Evolutionary conservation across 2,888 invertebrate genomes (phyloP).

Genomic region (Euclidia mi): DNA sequence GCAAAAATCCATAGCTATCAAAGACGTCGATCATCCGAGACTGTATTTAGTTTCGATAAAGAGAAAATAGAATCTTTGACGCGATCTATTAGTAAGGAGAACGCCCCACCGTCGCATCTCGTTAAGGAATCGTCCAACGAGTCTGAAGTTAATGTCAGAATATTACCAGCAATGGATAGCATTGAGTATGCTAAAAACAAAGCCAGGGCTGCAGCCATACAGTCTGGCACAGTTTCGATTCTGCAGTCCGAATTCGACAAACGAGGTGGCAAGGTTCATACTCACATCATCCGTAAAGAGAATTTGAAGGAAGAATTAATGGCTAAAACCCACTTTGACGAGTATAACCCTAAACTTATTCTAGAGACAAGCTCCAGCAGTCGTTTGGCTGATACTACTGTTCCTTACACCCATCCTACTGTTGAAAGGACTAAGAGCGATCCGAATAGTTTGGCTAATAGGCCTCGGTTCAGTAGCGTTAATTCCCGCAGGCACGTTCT

Average conservation of each 20-base stretch:
- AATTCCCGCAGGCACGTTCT: conserved; percentile 94
- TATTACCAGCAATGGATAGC: conserved; percentile 88
- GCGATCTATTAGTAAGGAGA: conserved; percentile 86
- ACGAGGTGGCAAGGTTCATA: conserved; percentile 80
- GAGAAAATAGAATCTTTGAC: conserved; percentile 93
- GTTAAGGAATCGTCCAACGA: conserved; percentile 88
- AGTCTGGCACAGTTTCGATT: conserved; percentile 86
- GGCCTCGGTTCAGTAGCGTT: conserved; percentile 93
- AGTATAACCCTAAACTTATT: conserved; percentile 93
- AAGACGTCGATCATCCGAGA: conserved; percentile 92
- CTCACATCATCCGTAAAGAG: conserved; percentile 86
- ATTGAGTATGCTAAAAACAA: conserved; percentile 90
- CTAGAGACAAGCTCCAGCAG: conserved; percentile 89
- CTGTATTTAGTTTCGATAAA: conserved; percentile 94
- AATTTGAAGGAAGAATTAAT: conserved; percentile 91
- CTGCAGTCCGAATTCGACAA: conserved; percentile 91
- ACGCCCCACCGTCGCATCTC: conserved; percentile 74
- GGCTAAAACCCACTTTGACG: conserved; percentile 92
- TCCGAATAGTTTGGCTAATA: conserved; percentile 94
- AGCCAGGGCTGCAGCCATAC: conserved; percentile 71
- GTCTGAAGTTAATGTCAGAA: conserved; percentile 85
- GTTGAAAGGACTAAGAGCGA: conserved; percentile 96
- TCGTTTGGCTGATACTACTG: conserved; percentile 85
- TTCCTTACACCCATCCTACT: conserved; percentile 92
- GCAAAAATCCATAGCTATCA: conserved; percentile 88